These are phyloP conservation scores for Netelia inedita DNA, from an alignment of 2,888 invertebrate species.

Conservation along the genomic window DNA sequence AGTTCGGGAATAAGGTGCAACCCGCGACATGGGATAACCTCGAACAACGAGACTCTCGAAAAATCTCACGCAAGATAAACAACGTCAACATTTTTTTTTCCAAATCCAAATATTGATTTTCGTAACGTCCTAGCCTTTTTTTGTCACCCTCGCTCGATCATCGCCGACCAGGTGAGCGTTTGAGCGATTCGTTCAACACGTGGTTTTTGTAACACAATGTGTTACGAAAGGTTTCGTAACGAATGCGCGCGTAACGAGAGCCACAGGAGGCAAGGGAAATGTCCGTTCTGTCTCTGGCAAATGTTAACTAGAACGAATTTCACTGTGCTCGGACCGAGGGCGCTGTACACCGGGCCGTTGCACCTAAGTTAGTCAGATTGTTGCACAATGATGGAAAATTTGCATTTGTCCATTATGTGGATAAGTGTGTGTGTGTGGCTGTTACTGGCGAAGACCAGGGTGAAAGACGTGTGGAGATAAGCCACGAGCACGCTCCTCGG, in stretches of 20 bases:
- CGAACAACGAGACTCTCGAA: not conserved
- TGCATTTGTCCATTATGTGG: conserved; percentile 42
- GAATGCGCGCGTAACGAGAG: conserved; percentile 18
- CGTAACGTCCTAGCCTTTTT: not conserved
- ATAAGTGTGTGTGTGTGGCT: not conserved
- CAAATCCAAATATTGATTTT: conserved; percentile 23
- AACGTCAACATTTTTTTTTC: not conserved
- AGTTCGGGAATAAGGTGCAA: too few species aligned
- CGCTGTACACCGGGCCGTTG: conserved; percentile 39
- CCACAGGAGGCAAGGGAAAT: not conserved
- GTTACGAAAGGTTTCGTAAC: conserved; percentile 57
- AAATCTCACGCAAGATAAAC: conserved; percentile 7
- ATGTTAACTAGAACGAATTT: conserved; percentile 74
- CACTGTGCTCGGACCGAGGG: conserved; percentile 68
- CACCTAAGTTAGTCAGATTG: conserved; percentile 39
- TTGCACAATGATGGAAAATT: conserved; percentile 75
- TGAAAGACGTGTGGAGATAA: conserved; percentile 53
- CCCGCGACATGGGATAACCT: not conserved
- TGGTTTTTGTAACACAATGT: conserved; percentile 8
- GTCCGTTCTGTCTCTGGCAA: conserved; percentile 21
- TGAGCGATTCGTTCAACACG: conserved; percentile 1
- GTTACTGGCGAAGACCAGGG: not conserved
- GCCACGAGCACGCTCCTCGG: conserved; percentile 52
- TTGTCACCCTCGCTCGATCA: not conserved
- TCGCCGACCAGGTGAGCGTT: not conserved